Evolutionary conservation across 2,113 vertebrate genomes (phyloP), one percentile per base, ranked within the genome.

Genomic region (Trachemys scripta): DNA sequence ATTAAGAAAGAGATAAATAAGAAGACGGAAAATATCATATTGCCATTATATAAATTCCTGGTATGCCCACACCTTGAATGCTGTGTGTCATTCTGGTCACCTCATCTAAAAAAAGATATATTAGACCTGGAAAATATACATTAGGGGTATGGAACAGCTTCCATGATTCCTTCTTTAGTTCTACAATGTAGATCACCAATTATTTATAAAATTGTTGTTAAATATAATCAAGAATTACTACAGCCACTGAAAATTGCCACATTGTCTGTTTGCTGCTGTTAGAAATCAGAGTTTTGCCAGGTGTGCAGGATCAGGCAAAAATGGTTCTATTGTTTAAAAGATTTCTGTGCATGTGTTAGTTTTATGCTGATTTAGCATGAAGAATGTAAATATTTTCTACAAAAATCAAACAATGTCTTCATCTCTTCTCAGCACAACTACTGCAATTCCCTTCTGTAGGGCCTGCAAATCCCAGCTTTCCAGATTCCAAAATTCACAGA

Each of bases 201-300:
- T 81, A 94, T 88, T 88, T 86, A 84, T 45, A 45, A 84, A 93
- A 91, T 87, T 79, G n/a, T 82, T 89, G 80, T 93, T 92, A 89
- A 95, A 85, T 27, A 80, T 45, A 85, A 31, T 65, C 65, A 94
- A 87, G 93, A 94, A 93, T 88, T 12, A 94, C 45, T 35, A 24
- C 3, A 76, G 49, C 62, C 95, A 12, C 84, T 38, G 25, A 94
- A 89, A 82, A 10, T 4, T 84, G 27, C 38, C 81, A 92, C 11
- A 56, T 84, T 9, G 1, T 3, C 29, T 80, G 27, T 87, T 62
- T n/a, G 42, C 82, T 17, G 88, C 4, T 27, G 69, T 72, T 76
- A 42, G 45, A 42, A 54, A 4, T 54, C 83, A 86, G 38, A 91
- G 50, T 51, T 89, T 88, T 49, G 8, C 53, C 29, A 92, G 12